Evolutionary conservation across 2,113 vertebrate genomes (phyloP).

Genomic region (Labeo rohita): DNA sequence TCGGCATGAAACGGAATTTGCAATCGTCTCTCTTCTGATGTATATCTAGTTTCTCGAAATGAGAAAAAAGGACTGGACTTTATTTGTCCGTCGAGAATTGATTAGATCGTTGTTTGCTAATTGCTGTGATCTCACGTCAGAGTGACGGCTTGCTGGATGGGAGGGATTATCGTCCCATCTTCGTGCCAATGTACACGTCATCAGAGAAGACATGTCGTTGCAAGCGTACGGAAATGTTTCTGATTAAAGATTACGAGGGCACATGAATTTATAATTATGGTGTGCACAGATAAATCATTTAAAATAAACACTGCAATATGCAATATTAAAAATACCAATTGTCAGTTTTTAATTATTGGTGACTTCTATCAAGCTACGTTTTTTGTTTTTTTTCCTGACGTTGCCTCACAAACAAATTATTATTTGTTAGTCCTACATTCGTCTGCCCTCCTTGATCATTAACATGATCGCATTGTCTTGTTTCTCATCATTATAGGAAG

Average conservation of each 20-base stretch:
- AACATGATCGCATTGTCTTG: slow-evolving; percentile 2
- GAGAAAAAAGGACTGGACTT: background rate
- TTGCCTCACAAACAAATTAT: background rate
- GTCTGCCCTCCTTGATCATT: slow-evolving; percentile 7
- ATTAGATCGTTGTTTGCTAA: background rate
- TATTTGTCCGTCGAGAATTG: background rate
- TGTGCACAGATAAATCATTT: background rate
- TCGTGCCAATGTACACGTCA: background rate
- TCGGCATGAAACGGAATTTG: background rate
- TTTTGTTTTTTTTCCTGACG: background rate
- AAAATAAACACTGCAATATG: background rate
- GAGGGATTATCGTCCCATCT: background rate
- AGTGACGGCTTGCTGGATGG: background rate
- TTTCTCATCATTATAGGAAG: background rate
- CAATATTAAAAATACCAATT: background rate
- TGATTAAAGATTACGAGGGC: background rate
- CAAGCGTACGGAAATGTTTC: background rate
- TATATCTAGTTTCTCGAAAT: background rate
- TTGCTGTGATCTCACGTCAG: background rate
- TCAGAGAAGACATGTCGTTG: background rate
- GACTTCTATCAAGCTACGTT: too few relatives aligned
- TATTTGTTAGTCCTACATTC: background rate
- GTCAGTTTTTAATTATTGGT: background rate
- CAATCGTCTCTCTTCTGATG: background rate
- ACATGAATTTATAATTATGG: background rate